These are phyloP conservation scores for Ascaphus truei DNA, from an alignment of 2,113 vertebrate species.

Conservation along the genomic window DNA sequence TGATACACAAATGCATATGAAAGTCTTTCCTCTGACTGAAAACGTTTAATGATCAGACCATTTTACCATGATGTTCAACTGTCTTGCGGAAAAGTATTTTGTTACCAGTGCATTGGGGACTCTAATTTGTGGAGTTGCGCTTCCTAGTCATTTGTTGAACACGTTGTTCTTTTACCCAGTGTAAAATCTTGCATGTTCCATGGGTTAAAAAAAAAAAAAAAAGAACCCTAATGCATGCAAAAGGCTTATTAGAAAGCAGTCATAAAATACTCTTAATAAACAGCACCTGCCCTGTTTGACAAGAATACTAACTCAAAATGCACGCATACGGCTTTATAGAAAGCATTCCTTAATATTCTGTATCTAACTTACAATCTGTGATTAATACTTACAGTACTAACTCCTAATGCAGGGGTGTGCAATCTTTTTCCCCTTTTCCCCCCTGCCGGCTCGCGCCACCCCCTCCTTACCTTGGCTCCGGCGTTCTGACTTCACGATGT, in stretches of 20 bases:
- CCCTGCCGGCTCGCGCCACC: too few relatives aligned
- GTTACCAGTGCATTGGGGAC: constrained; percentile 10
- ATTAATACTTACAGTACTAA: constrained; percentile 36
- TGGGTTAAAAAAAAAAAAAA: too few relatives aligned
- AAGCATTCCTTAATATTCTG: constrained; percentile 7
- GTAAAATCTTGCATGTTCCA: constrained; percentile 17
- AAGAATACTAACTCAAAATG: constrained; percentile 37
- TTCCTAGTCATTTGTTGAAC: constrained; percentile 26
- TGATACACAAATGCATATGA: too few relatives aligned
- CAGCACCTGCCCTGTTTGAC: too few relatives aligned
- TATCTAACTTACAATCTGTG: not conserved
- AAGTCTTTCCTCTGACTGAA: constrained; percentile 29
- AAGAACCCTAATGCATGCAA: constrained; percentile 16
- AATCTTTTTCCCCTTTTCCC: too few relatives aligned
- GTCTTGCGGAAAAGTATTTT: constrained; percentile 32
- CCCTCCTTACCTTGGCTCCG: too few relatives aligned
- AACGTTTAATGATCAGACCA: constrained; percentile 16
- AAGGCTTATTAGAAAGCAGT: not conserved
- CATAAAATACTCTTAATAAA: too few relatives aligned
- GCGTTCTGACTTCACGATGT: too few relatives aligned
- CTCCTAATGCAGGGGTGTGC: too few relatives aligned
- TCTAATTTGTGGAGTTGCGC: not conserved
- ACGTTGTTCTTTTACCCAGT: not conserved
- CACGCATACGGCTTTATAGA: constrained; percentile 33
- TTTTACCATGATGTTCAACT: constrained; percentile 20